Percentiles rank a stretch among this genome's conserved stretches.
Evolutionary conservation across 2,797 vertebrate species (phyloP).

Genomic region (Mormyrus hasselquistii): DNA sequence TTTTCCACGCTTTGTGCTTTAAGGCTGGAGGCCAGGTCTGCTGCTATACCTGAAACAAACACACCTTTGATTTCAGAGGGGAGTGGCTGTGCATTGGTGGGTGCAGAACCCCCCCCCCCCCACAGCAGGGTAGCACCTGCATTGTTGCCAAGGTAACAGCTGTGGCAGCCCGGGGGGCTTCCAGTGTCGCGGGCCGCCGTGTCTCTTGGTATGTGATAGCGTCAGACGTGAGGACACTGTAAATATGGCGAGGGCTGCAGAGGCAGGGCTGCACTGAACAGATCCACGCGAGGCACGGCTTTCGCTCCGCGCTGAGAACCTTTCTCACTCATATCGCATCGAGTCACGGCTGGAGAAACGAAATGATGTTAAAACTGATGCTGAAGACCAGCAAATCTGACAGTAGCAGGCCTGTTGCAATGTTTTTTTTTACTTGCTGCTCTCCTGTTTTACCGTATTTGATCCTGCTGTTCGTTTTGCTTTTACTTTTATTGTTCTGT

Average conservation of each 20-base stretch:
- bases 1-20: neutral
- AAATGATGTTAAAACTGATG: neutral
- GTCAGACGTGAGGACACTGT: slow-evolving; percentile 38
- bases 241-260: slow-evolving; percentile 16
- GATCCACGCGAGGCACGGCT: slow-evolving; percentile 14
- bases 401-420: neutral
- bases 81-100: neutral
- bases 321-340: neutral
- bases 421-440: neutral
- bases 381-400: neutral
- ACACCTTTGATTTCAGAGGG: neutral
- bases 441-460: neutral
- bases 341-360: neutral
- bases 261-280: slow-evolving; percentile 4
- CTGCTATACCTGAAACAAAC: neutral
- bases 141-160: slow-evolving; percentile 13
- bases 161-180: slow-evolving; percentile 17
- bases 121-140: neutral
- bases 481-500: neutral
- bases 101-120: neutral
- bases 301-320: neutral
- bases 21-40: neutral
- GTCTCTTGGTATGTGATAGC: slow-evolving; percentile 34
- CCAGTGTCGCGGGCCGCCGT: slow-evolving; percentile 35
- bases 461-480: neutral